Evolutionary conservation across 2,888 invertebrate genomes (phyloP).

Genomic region (Hylaea fasciaria): DNA sequence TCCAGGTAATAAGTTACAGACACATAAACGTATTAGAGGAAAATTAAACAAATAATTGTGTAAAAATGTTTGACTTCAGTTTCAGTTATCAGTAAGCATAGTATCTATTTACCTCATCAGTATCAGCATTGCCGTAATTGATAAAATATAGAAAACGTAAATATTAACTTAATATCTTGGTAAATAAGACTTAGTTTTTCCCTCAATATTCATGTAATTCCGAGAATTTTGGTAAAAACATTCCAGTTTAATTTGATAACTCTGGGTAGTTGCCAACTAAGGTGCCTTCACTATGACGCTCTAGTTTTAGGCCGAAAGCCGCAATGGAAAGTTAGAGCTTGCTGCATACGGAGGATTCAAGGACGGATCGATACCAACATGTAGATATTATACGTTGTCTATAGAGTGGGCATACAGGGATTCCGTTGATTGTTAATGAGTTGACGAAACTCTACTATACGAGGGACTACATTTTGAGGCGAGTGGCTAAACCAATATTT

Average conservation of each 20-base stretch:
- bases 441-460: neutral
- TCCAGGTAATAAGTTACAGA: too few relatives aligned
- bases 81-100: too few relatives aligned
- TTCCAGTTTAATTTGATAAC: conserved; percentile 16
- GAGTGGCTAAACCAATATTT: too few relatives aligned
- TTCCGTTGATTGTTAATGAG: neutral
- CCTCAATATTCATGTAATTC: conserved; percentile 11
- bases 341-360: conserved; percentile 9
- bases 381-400: neutral
- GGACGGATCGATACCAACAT: conserved; percentile 5
- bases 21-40: too few relatives aligned
- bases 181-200: conserved; percentile 14
- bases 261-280: conserved; percentile 24
- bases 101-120: too few relatives aligned
- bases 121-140: neutral
- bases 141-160: conserved; percentile 23
- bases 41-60: too few relatives aligned
- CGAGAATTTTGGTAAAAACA: conserved; percentile 14
- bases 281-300: conserved; percentile 9
- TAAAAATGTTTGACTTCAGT: neutral
- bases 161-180: conserved; percentile 4
- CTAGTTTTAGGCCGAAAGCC: conserved; percentile 13
- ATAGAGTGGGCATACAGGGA: neutral
- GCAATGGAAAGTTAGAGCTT: neutral
- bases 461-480: too few relatives aligned